Conservation (phyloP, 2,888 invertebrate species). For the Pristionchus mayeri region DNA sequence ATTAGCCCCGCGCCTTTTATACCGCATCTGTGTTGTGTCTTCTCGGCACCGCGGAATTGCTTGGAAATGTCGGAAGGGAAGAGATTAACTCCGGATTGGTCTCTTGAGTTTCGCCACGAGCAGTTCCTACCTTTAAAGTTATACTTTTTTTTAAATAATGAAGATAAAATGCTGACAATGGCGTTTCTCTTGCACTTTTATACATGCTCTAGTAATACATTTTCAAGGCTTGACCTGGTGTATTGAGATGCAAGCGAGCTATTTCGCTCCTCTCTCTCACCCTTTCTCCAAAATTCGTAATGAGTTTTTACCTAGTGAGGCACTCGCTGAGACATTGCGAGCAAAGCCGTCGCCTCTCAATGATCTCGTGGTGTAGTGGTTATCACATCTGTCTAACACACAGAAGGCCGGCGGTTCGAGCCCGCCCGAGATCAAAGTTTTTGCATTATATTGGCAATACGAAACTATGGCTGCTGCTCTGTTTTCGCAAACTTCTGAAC, state of each 20-base stretch:
- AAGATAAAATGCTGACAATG: too few relatives aligned
- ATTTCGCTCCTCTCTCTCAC: too few relatives aligned
- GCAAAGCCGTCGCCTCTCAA: background rate
- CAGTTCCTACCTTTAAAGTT: background rate
- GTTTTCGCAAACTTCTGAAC: background rate
- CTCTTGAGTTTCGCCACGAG: background rate
- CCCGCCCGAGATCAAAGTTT: constrained; percentile 71
- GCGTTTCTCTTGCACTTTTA: too few relatives aligned
- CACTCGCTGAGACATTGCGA: background rate
- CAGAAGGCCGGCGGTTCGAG: constrained; percentile 75
- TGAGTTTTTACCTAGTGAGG: background rate
- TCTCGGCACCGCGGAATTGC: background rate
- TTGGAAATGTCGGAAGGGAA: constrained; percentile 8
- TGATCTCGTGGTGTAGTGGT: constrained; percentile 73
- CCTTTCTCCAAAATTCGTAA: too few relatives aligned
- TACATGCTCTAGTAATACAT: too few relatives aligned
- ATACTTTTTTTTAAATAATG: background rate
- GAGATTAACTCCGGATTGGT: background rate
- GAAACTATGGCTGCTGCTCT: too few relatives aligned
- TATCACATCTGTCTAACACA: constrained; percentile 75
- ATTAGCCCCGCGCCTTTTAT: constrained; percentile 14
- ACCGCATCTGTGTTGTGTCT: constrained; percentile 20
- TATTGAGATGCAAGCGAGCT: too few relatives aligned
- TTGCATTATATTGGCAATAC: background rate
- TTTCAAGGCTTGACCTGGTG: too few relatives aligned